Base-by-base conservation (phyloP, 2,888 invertebrate species). In the Frankliniella fusca region DNA sequence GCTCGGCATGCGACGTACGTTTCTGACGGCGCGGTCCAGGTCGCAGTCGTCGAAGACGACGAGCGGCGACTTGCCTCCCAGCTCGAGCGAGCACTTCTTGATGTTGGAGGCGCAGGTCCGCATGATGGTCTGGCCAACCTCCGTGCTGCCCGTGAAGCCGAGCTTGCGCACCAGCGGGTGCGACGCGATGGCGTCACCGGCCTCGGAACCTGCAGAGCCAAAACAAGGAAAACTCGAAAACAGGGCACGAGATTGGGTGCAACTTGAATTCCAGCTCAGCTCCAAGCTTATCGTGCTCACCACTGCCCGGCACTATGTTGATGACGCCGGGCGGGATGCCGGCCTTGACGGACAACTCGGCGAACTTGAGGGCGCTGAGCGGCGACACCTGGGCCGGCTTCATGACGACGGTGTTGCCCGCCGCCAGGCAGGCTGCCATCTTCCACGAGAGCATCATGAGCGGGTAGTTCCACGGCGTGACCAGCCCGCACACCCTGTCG, bases 361-460 rank as follows among this genome's bases (percentile, higher is more conserved):
- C 98, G 88, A 98, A 97, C 87, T 98, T 98, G 23, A 98, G 89
- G 0, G 98, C 98, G 0, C 98, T 98, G 48, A 98, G 89, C 0
- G 98, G 97, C 82, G 96, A 97, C 0, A 94, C 94, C 86, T 94
- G 94, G 0, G 98, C 98, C 0, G 98, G 98, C 88, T 98, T 98
- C 88, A 98, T 95, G 0, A 98, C 93, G 0, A 98, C 97, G 0
- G 98, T 97, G 87, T 98, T 98, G 61, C 98, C 98, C 12, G 98
- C 97, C 0, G 98, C 97, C 80, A 98, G 90, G 87, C 98, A 98
- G 5, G 98, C 97, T 0, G 98, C 97, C 97, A 98, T 97, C 88
- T 98, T 98, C 98, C 98, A 98, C 0, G 97, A 96, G 18, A 98
- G 89, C 98, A 98, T 99, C 98, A 99, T 98, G 15, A 99, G 89